Conservation (phyloP, 1,140 invertebrate species). For the Cheumatopsyche charites region DNA sequence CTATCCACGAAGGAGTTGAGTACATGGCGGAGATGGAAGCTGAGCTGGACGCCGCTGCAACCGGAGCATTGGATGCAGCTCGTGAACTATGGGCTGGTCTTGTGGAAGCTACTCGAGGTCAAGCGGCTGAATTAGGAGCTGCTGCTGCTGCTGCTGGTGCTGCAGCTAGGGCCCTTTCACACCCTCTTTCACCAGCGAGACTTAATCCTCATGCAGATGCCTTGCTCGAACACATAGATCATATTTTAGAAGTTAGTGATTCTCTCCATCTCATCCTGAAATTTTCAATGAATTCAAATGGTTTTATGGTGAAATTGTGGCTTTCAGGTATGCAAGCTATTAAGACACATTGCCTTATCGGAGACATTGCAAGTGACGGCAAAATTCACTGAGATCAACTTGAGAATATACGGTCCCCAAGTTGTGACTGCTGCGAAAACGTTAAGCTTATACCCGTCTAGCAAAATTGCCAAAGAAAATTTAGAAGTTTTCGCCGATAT, state of each 20-base stretch:
- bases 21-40: conserved; percentile 57
- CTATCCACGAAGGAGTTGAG: conserved; percentile 54
- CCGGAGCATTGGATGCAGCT: conserved; percentile 58
- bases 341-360: conserved; percentile 92
- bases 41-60: conserved; percentile 56
- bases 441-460: conserved; percentile 87
- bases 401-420: conserved; percentile 93
- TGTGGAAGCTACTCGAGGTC: conserved; percentile 57
- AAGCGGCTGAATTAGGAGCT: conserved; percentile 57
- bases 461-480: conserved; percentile 96
- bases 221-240: conserved; percentile 65
- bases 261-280: not conserved
- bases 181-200: conserved; percentile 35
- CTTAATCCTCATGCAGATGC: conserved; percentile 52
- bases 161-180: conserved; percentile 37
- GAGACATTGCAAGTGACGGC: conserved; percentile 94
- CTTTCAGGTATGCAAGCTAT: conserved; percentile 89
- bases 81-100: conserved; percentile 58
- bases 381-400: conserved; percentile 93
- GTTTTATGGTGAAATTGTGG: not conserved
- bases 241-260: conserved; percentile 60
- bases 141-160: conserved; percentile 40
- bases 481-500: conserved; percentile 97
- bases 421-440: conserved; percentile 93
- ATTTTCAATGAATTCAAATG: not conserved